Base-by-base conservation (phyloP, 1,140 invertebrate genomes). In the Solen grandis region DNA sequence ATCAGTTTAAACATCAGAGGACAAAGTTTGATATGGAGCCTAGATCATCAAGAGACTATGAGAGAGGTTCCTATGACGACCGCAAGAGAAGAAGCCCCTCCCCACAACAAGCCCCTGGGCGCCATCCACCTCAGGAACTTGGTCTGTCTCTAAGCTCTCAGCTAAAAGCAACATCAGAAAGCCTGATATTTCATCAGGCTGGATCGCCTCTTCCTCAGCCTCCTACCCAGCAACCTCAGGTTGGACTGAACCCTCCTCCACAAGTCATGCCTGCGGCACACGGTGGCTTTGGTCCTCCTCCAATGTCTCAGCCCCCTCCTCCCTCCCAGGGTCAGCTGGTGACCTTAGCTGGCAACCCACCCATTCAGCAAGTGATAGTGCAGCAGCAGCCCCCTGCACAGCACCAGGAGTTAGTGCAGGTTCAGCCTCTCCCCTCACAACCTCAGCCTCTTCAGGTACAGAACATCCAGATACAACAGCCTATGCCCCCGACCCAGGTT, bases 391-490 rank as follows among this genome's bases (percentile, higher is more conserved):
- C 68, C 25, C 68, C 50, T n/a, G 46, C 4, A 22, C 22, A 14
- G 25, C 36, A 41, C 1, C 62, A 66, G 36, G 35, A 8, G 5
- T 41, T 41, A n/a, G n/a, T n/a, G n/a, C n/a, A 46, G 19, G 41
- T 8, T 46, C 41, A 8, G 41, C 41, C 41, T 46, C 41, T 10
- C 8, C 41, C 41, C 41, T 19, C 41, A 46, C 41, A 8, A 10
- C 41, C 41, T 46, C 8, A 46, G 19, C 41, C 19, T 46, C 8
- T 46, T 19, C 70, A 38, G n/a, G 1, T 73, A 25, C 75, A 76
- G 62, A 41, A 52, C 14, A 59, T 76, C 36, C 74, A 78, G 22
- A 68, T 68, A 5, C 65, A 68, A 50, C 75, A 78, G 25, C 41
- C 75, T 1, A 19, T 55, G 54, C 68, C 54, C 19, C 46, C 41